These are phyloP conservation scores for Plectrocnemia conspersa DNA, from an alignment of 1,140 invertebrate species.

Conservation along the genomic window DNA sequence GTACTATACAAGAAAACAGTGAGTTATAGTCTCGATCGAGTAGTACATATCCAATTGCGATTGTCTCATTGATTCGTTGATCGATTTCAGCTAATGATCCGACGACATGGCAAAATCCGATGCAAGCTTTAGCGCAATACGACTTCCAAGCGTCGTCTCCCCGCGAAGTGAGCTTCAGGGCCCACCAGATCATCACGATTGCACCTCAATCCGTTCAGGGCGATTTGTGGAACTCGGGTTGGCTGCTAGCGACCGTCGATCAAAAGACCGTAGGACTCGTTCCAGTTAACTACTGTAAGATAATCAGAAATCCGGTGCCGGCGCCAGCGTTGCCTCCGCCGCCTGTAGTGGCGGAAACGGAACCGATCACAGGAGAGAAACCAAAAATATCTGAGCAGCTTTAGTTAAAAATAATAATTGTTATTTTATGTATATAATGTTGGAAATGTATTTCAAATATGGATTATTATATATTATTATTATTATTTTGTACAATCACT, in stretches of 20 bases:
- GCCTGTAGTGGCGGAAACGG: background rate
- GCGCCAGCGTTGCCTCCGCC: background rate
- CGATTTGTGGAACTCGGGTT: slow-evolving; percentile 61
- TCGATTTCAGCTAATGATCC: slow-evolving; percentile 57
- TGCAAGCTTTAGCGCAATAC: slow-evolving; percentile 69
- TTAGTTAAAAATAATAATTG: no score
- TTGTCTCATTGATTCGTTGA: background rate
- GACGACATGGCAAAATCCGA: slow-evolving; percentile 64
- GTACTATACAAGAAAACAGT: slow-evolving; percentile 53
- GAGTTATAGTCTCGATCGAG: slow-evolving; percentile 37
- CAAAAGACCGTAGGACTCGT: slow-evolving; percentile 67
- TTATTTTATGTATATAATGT: no score
- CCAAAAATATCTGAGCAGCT: no score
- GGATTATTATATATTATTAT: no score
- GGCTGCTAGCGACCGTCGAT: slow-evolving; percentile 68
- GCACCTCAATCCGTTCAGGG: slow-evolving; percentile 82
- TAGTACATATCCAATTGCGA: no score
- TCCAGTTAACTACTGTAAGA: slow-evolving; percentile 74
- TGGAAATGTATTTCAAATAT: no score
- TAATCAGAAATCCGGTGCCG: slow-evolving; percentile 39
- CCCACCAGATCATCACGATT: slow-evolving; percentile 72
- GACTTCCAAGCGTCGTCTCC: slow-evolving; percentile 68
- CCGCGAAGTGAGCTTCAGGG: slow-evolving; percentile 72
- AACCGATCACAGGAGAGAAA: background rate
- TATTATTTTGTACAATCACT: no score